phyloP scores from a whole-genome alignment of 2,113 vertebrate species.

The Sclerurus mexicanus region DNA sequence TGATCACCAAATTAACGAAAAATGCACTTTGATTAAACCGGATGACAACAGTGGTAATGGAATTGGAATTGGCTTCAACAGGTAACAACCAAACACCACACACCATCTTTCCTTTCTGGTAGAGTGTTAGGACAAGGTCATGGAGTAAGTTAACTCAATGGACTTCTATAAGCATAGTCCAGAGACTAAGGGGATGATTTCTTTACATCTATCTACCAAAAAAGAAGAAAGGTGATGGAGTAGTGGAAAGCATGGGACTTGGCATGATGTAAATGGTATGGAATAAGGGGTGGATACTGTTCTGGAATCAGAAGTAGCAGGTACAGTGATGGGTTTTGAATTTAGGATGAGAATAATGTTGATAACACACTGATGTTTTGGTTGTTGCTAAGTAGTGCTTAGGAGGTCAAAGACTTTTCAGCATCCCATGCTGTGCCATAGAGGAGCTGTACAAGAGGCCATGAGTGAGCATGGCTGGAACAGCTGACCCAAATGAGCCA shows the following conservation, averaged over 20 bases:
- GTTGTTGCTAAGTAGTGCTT: background rate
- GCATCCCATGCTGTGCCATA: background rate
- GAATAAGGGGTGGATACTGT: background rate
- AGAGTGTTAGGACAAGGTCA: background rate
- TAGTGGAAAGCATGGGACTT: background rate
- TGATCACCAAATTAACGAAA: background rate
- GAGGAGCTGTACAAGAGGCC: background rate
- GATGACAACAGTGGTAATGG: background rate
- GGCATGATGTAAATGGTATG: background rate
- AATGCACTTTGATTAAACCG: background rate
- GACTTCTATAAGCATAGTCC: background rate
- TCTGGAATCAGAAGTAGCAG: background rate
- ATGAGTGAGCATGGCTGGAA: background rate
- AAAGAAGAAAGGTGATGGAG: rapidly evolving
- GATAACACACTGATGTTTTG: background rate
- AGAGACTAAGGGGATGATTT: background rate
- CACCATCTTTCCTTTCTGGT: background rate
- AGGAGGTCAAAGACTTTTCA: background rate
- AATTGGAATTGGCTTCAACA: background rate
- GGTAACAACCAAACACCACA: background rate
- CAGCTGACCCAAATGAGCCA: background rate
- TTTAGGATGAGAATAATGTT: background rate
- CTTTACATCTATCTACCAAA: background rate
- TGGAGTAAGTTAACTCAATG: background rate
- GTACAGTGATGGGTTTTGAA: background rate